Base-by-base conservation (phyloP, 2,113 vertebrate species). In the Beaufortia kweichowensis region DNA sequence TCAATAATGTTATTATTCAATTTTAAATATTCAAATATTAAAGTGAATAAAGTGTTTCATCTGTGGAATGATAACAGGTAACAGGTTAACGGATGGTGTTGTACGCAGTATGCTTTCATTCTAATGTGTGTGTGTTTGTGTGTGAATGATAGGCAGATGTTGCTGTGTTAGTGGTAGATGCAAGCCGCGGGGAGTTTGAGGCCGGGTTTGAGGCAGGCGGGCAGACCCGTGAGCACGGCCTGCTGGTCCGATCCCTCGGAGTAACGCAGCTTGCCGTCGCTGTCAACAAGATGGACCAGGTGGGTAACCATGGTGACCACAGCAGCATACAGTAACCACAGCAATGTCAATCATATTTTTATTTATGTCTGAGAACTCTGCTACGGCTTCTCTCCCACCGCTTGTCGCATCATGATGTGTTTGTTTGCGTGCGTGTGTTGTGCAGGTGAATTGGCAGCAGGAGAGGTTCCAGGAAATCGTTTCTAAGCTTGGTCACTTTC, bases 251-350 rank as follows among this genome's bases (percentile, higher is more conserved):
- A 0, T 99, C 97, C 65, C 94, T 99, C 6, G 96, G 97, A n/a
- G 97, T 99, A 81, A 98, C 96, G 2, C 97, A 99, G 83, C 91
- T 99, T 63, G 96, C 94, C 50, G 96, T 99, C 76, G 96, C 96
- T 5, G 91, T 98, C 87, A 98, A 98, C 90, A 98, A 99, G 89
- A 98, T 98, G 96, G 97, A 99, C 86, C 96, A 98, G 95, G 97
- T 98, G 93, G 33, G 81, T 77, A 75, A 71, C 76, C 63, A 66
- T 60, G 33, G 29, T 28, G 43, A 76, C 77, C 72, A 82, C 81
- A 79, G 63, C n/a, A 72, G 12, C 23, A 1, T 56, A 56, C 60
- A 12, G 24, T 79, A 59, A 71, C 77, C 81, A 79, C 64, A 1
- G 31, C 59, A 17, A 9, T 79, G 73, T 73, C 77, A 82, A 48